phyloP scores from a whole-genome alignment of 2,797 vertebrate genomes.

The Hypotaenidia philippensis region DNA sequence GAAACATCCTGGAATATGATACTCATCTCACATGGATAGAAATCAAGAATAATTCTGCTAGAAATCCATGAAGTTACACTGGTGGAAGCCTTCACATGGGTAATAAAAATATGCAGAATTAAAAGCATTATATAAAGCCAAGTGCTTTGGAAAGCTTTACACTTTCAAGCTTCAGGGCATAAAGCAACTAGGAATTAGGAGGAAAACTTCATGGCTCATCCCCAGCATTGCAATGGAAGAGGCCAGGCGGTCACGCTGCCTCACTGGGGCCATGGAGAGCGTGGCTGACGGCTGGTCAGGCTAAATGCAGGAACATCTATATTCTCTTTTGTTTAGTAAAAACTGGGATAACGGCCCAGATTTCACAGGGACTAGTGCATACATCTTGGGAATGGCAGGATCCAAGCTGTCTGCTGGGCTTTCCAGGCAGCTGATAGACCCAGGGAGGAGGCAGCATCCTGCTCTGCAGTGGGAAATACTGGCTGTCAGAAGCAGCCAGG shows the following conservation, averaged over 20 bases:
- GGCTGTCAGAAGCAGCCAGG: slow-evolving; percentile 20
- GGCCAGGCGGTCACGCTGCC: neutral
- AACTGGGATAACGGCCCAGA: neutral
- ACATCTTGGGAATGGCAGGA: neutral
- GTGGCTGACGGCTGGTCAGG: neutral
- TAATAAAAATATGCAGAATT: slow-evolving; percentile 41
- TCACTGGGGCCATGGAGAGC: neutral
- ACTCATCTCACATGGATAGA: neutral
- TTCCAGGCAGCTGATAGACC: neutral
- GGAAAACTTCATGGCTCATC: neutral
- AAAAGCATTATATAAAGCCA: slow-evolving; percentile 51
- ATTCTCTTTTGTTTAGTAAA: neutral
- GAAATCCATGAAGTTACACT: slow-evolving; percentile 10
- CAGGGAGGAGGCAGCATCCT: neutral
- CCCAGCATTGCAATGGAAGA: neutral
- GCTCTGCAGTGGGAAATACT: neutral
- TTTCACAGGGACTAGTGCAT: neutral
- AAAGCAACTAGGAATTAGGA: slow-evolving; percentile 10
- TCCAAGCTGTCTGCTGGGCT: neutral
- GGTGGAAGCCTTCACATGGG: neutral
- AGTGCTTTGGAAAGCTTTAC: slow-evolving; percentile 27
- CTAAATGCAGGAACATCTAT: neutral
- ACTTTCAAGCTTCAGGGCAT: neutral
- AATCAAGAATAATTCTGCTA: slow-evolving; percentile 43
- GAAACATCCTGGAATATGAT: slow-evolving; percentile 1